Evolutionary conservation across 1,140 invertebrate genomes (phyloP), one percentile per base, ranked within the genome.

Genomic region (Thaumatotibia leucotreta): DNA sequence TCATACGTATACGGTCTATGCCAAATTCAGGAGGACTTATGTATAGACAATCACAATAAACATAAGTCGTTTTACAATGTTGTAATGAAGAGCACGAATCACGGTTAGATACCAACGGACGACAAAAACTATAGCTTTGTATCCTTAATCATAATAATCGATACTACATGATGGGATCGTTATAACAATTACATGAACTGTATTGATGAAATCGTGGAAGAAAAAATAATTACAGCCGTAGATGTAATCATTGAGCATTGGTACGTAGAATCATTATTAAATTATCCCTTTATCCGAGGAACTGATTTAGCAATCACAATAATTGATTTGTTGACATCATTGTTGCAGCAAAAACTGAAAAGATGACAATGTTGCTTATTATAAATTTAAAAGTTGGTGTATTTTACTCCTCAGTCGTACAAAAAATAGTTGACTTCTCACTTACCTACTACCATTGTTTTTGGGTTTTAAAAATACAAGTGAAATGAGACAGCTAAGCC

Each of bases 91-190:
- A 27, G 29, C 11, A 29, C 29, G n/a, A 58, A 58, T 58, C 17
- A 23, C 10, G 17, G n/a, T 9, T 58, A 58, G 24, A n/a, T 27
- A 14, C 11, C 22, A 27, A 52, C 23, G 24, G 24, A 58, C 52
- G 52, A 58, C 52, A 58, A 27, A 58, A 58, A 58, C 52, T 14
- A n/a, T 10, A n/a, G n/a, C 52, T 58, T 58, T 31, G 27, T 31
- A 58, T 27, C 52, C 6, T 31, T 20, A 54, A 58, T 58, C 11
- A 58, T 58, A 14, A 5, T 11, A 58, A 58, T 58, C 29, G n/a
- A 24, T 31, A 27, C 52, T n/a, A n/a, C n/a, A 58, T 58, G 52
- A 58, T 58, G 9, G 29, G n/a, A 11, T 58, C 9, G 24, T 58
- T 58, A 58, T 14, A 31, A 27, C 52, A 58, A 27, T 58, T 58